These are phyloP conservation scores for Limnodromus scolopaceus DNA, from an alignment of 2,797 vertebrate genomes.

Conservation along the genomic window DNA sequence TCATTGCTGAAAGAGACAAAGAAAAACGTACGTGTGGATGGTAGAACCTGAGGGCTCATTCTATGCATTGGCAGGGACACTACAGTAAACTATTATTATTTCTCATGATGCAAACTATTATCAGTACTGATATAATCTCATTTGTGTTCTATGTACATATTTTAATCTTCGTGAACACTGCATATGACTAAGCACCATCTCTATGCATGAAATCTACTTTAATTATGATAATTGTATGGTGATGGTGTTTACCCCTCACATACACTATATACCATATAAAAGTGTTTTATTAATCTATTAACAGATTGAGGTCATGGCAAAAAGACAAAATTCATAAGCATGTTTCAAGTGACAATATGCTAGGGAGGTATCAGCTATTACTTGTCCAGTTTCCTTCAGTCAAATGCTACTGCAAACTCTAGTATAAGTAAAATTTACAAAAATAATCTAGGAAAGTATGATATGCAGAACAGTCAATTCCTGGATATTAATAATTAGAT, in stretches of 20 bases:
- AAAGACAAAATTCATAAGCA: conserved; percentile 31
- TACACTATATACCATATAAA: neutral
- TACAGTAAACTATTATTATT: conserved; percentile 50
- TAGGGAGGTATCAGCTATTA: neutral
- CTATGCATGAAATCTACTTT: conserved; percentile 41
- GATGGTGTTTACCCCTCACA: conserved; percentile 48
- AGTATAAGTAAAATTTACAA: neutral
- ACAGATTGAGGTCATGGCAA: conserved; percentile 58
- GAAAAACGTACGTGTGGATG: neutral
- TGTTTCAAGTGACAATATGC: neutral
- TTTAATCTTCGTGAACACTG: neutral
- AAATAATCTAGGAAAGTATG: neutral
- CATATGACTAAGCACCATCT: conserved; percentile 60
- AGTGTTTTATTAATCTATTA: conserved; percentile 52
- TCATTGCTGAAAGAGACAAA: conserved; percentile 9
- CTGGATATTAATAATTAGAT: neutral
- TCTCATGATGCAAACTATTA: conserved; percentile 43
- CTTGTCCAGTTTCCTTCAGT: neutral
- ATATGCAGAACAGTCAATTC: neutral
- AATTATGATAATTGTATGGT: conserved; percentile 64
- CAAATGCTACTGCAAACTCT: neutral
- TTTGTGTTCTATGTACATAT: neutral
- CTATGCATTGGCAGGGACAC: conserved; percentile 9
- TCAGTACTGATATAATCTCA: conserved; percentile 55
- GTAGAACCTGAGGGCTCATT: conserved; percentile 41